Conservation (phyloP, 2,113 vertebrate species). For the Menidia beryllina region DNA sequence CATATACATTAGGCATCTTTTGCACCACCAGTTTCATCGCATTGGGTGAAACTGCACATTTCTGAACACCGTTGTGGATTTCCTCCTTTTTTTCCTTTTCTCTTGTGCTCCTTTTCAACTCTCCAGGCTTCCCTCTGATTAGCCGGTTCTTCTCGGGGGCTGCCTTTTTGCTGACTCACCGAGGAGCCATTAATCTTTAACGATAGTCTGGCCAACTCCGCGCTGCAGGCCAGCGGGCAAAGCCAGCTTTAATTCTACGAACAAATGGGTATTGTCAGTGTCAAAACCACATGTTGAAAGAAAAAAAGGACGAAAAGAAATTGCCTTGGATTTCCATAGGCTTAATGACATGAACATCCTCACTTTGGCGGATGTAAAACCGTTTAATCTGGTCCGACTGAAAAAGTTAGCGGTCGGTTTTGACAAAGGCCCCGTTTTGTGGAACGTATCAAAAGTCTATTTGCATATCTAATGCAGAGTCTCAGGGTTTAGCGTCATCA, state of each 20-base stretch:
- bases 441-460: not conserved
- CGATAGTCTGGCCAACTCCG: slow-evolving; percentile 32
- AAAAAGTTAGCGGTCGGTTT: not conserved
- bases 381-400: not conserved
- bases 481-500: slow-evolving; percentile 28
- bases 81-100: slow-evolving; percentile 2
- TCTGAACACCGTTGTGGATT: not conserved
- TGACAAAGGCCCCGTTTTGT: slow-evolving; percentile 18
- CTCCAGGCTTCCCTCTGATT: slow-evolving; percentile 21
- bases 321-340: not conserved
- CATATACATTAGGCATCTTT: no score
- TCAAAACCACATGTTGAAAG: slow-evolving; percentile 5
- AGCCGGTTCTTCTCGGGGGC: slow-evolving; percentile 22
- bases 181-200: slow-evolving; percentile 68
- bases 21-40: not conserved
- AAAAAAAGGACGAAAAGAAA: not conserved
- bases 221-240: slow-evolving; percentile 23
- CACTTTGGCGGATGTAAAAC: not conserved
- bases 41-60: not conserved
- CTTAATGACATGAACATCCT: not conserved
- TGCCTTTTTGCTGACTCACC: slow-evolving; percentile 68
- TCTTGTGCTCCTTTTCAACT: slow-evolving; percentile 6
- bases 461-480: slow-evolving; percentile 11
- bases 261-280: slow-evolving; percentile 20
- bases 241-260: slow-evolving; percentile 13